Base-by-base conservation (phyloP, 1,140 invertebrate species). In the Drosophila lowei region DNA sequence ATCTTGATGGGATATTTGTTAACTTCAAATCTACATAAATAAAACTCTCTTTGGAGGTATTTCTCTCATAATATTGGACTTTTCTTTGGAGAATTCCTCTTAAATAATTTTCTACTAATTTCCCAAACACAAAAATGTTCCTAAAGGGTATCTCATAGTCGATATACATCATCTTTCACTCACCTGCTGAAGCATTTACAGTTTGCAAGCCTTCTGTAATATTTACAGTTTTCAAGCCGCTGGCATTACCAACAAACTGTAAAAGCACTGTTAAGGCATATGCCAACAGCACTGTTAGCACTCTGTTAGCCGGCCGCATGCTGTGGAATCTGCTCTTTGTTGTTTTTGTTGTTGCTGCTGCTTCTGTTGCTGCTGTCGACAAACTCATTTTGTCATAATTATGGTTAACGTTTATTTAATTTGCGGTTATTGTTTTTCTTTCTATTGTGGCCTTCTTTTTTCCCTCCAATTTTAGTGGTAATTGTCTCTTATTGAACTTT, bases 351-450 rank as follows among this genome's bases (percentile, higher is more conserved):
- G 13, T 52, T 28, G 63, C 68, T 60, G 44, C 1, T 42, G 7
- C 42, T 72, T 28, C 9, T 49, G 42, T 43, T 59, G 47, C 61
- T 59, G 13, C 28, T 75, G 42, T 41, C 46, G 56, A 18, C 56
- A 21, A 46, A 65, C 65, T 86, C 83, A 86, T 78, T 71, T 86
- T 84, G 72, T 70, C 81, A 85, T 86, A 86, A 88, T 86, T 88
- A 78, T 88, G 68, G 77, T 65, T 70, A 61, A 72, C 48, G 65
- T 50, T 81, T 65, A 81, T 81, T 67, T 62, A 62, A 70, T 80
- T 81, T 74, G 64, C 42, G 80, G 72, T 68, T 85, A 57, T 66
- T 80, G 50, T 74, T 74, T 64, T 59, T 66, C 21, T 43, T 25
- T 21, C 30, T 49, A 57, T 62, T 83, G 49, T 81, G 53, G 25